Evolutionary conservation across 2,888 invertebrate species (phyloP), one percentile per base, ranked within the genome.

Genomic region (Xestia rhomboidea): DNA sequence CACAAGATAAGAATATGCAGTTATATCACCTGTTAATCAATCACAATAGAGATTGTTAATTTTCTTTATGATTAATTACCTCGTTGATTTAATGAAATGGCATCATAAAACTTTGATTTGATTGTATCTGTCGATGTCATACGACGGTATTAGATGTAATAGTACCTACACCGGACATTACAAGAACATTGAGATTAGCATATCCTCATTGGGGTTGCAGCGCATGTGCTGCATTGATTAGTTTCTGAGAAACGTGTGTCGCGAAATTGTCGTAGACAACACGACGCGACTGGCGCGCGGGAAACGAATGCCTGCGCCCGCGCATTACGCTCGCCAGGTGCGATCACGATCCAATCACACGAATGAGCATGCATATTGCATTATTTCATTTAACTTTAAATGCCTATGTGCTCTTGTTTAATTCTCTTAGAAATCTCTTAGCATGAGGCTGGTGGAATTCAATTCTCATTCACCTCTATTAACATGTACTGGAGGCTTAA

Each of bases 161-260:
- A 88, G 87, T 91, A 95, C n/a, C n/a, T n/a, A n/a, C 90, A 93
- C 93, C 90, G 87, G 91, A 88, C 90, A 91, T 92, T 91, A 93
- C 92, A 91, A 92, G 93, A 94, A 94, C 91, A 91, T 92, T 94
- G 92, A 90, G 91, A 93, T 93, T 95, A 91, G 90, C 93, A 93
- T 94, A 93, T 91, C 92, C 93, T 92, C 93, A 94, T 94, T 93
- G 89, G 88, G 88, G 90, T 91, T 90, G 90, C 91, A 91, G 88
- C 89, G 89, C 92, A 90, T 90, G 90, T 87, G 87, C 87, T 91
- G 92, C 91, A 92, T 91, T 90, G 91, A 92, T 90, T 90, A 90
- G 88, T 78, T 96, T 95, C 95, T 90, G 68, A 91, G 95, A 95
- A 93, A 84, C 87, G 87, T 87, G 87, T 87, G 89, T 90, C 91